Evolutionary conservation across 2,888 invertebrate species (phyloP).

Genomic region (Xanthorhoe spadicearia): DNA sequence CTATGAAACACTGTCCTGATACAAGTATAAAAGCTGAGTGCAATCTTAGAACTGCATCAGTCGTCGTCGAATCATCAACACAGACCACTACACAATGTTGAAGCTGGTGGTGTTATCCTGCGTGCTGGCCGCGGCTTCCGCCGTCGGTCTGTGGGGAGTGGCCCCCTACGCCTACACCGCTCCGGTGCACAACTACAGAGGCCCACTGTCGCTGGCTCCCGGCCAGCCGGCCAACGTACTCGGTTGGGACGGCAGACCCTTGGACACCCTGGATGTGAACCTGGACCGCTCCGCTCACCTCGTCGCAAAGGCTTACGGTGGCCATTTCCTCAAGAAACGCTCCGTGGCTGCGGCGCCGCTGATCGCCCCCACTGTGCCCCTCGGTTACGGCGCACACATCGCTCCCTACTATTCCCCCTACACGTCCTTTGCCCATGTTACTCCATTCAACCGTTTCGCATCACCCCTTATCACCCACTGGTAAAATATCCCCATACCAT

Average conservation of each 20-base stretch:
- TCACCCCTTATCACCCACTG: conserved; percentile 50
- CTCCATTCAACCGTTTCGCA: conserved; percentile 34
- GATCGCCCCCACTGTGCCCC: conserved; percentile 24
- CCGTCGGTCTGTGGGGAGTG: conserved; percentile 50
- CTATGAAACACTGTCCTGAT: conserved; percentile 23
- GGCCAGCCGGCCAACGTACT: conserved; percentile 75
- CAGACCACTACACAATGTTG: conserved; percentile 79
- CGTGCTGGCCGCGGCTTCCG: conserved; percentile 84
- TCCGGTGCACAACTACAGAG: conserved; percentile 43
- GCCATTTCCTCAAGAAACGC: conserved; percentile 66
- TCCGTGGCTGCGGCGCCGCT: conserved; percentile 45
- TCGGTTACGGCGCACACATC: conserved; percentile 24
- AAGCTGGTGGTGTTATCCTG: conserved; percentile 87
- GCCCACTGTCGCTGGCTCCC: conserved; percentile 55
- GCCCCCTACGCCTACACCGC: conserved; percentile 43
- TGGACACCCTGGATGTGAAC: conserved; percentile 76
- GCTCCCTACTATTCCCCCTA: conserved; percentile 33
- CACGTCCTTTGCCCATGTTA: conserved; percentile 29
- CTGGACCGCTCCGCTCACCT: conserved; percentile 70
- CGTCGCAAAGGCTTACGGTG: conserved; percentile 64
- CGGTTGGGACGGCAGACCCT: conserved; percentile 72
- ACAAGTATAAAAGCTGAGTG: conserved; percentile 64
- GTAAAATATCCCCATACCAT: conserved; percentile 35
- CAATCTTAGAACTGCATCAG: conserved; percentile 63
- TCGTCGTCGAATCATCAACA: conserved; percentile 67